Percentiles rank a stretch among this genome's conserved stretches.
phyloP scores from a whole-genome alignment of 2,888 invertebrate species.

The Pachliopta kotzebuea region DNA sequence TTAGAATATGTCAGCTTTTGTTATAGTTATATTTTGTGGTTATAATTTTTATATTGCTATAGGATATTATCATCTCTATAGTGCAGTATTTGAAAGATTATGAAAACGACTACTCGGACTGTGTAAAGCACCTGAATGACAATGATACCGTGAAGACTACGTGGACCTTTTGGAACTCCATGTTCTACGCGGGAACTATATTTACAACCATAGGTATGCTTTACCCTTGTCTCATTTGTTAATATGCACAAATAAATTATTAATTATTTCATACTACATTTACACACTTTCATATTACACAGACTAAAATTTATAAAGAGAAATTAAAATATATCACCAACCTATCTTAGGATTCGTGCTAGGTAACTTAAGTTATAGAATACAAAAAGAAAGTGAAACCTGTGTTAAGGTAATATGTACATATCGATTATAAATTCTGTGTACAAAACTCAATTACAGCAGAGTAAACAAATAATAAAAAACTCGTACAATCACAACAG shows the following conservation, averaged over 20 bases:
- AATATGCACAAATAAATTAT: neutral
- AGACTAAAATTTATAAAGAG: no score
- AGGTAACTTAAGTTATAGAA: neutral
- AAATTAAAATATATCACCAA: no score
- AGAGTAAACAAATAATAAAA: constrained; percentile 20
- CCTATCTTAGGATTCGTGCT: neutral
- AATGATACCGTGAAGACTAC: constrained; percentile 72
- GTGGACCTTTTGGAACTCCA: constrained; percentile 93
- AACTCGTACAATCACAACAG: constrained; percentile 2
- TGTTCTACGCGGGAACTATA: constrained; percentile 93
- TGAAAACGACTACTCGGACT: constrained; percentile 73
- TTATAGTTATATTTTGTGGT: neutral
- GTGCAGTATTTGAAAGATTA: constrained; percentile 62
- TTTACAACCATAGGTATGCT: constrained; percentile 94
- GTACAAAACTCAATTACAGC: constrained; percentile 8
- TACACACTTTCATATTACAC: no score
- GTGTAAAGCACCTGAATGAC: constrained; percentile 63
- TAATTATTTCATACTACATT: no score
- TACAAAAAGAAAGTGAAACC: neutral
- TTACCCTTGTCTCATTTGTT: neutral
- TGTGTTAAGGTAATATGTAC: neutral
- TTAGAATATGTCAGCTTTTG: no score
- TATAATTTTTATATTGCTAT: constrained; percentile 21
- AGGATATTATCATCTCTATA: constrained; percentile 45
- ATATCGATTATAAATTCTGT: neutral